Percentiles rank a stretch among this genome's conserved stretches.
These are phyloP conservation scores for Thamnophis sirtalis DNA, from an alignment of 2,113 vertebrate species.

Conservation along the genomic window DNA sequence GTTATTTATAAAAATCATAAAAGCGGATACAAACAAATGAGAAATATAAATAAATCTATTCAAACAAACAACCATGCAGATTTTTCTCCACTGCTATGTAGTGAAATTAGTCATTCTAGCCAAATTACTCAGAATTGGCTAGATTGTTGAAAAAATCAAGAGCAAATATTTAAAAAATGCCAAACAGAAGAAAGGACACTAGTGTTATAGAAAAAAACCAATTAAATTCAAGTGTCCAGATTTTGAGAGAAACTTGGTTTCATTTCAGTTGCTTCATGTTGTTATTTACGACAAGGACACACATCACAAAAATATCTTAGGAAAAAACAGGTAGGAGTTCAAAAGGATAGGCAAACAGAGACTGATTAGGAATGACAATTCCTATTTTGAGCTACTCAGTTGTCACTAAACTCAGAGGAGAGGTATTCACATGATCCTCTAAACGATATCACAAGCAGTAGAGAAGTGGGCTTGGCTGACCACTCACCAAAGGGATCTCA, in stretches of 20 bases:
- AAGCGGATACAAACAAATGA: neutral
- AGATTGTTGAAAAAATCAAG: neutral
- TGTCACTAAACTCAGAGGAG: neutral
- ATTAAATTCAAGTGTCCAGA: neutral
- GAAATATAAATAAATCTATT: neutral
- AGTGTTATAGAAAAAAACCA: neutral
- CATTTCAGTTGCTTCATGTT: neutral
- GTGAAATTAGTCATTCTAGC: neutral
- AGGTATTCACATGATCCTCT: neutral
- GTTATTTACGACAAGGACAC: neutral
- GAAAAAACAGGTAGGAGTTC: neutral
- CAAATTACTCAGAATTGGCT: neutral
- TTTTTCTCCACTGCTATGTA: neutral
- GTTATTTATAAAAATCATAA: neutral
- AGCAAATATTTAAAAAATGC: neutral
- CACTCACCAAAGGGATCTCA: neutral
- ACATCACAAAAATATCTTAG: neutral
- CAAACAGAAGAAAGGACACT: neutral
- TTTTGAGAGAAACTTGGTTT: neutral
- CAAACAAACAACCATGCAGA: neutral
- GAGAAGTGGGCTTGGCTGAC: neutral
- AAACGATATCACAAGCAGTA: neutral
- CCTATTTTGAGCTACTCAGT: neutral
- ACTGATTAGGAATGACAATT: neutral
- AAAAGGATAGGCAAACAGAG: neutral